Conservation (phyloP, 2,888 invertebrate genomes). For the Brachylomia viminalis region DNA sequence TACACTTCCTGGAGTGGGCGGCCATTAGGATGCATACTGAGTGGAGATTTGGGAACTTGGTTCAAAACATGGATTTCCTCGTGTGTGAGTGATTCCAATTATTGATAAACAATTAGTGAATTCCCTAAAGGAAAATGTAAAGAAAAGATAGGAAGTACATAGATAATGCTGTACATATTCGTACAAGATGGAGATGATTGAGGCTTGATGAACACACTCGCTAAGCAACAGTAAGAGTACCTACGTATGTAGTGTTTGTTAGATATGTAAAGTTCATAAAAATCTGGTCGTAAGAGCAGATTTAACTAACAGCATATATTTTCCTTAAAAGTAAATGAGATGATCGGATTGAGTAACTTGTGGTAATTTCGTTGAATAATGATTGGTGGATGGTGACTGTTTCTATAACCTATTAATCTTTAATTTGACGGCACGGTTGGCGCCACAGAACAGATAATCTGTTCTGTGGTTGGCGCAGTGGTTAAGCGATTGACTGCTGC, state of each 20-base stretch:
- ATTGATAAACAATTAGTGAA: background rate
- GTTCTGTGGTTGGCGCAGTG: no score
- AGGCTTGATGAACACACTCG: background rate
- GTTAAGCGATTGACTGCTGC: no score
- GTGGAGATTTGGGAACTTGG: background rate
- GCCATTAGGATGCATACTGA: slow-evolving; percentile 15
- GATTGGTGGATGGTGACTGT: background rate
- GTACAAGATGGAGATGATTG: background rate
- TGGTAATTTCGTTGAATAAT: background rate
- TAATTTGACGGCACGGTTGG: no score
- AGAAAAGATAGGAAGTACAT: background rate
- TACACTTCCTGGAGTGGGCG: background rate
- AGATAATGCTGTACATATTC: background rate
- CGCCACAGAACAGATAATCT: no score
- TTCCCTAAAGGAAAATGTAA: background rate
- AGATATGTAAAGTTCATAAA: background rate
- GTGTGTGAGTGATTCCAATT: background rate
- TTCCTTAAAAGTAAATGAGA: background rate
- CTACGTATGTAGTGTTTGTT: background rate
- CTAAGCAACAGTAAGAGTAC: background rate
- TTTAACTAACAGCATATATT: background rate
- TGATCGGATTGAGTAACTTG: background rate
- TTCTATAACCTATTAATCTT: no score
- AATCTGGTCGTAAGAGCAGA: background rate
- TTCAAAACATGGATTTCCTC: background rate